Conservation (phyloP, 2,797 vertebrate species). For the Crocodylus rhombifer region DNA sequence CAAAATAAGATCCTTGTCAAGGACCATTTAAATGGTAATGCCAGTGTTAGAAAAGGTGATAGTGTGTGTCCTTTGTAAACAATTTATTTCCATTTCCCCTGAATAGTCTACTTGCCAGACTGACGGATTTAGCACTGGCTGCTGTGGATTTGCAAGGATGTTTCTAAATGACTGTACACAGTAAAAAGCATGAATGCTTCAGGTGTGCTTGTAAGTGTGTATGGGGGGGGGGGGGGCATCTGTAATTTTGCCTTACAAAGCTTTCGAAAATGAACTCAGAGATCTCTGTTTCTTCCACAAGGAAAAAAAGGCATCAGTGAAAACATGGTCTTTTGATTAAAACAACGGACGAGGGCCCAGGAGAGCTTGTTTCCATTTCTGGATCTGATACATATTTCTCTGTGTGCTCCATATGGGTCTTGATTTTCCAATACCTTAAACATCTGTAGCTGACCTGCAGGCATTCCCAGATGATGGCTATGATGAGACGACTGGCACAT, state of each 20-base stretch:
- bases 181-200: not conserved
- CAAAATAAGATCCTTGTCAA: conserved; percentile 59
- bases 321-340: not conserved
- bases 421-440: not conserved
- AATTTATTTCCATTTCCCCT: conserved; percentile 5
- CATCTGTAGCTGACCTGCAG: not conserved
- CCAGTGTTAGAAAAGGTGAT: not conserved
- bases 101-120: not conserved
- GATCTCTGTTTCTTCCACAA: not conserved
- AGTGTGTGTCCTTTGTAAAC: not conserved
- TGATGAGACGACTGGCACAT: too few species aligned
- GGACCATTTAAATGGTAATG: conserved; percentile 67
- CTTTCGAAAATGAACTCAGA: not conserved
- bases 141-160: not conserved
- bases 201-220: not conserved
- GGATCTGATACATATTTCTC: accelerated
- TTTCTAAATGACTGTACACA: not conserved
- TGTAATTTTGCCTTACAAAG: not conserved
- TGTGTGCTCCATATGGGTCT: not conserved
- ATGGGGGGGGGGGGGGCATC: accelerated
- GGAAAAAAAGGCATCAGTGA: too few species aligned
- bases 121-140: not conserved
- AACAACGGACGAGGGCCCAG: accelerated
- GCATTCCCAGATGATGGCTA: too few species aligned
- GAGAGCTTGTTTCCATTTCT: not conserved